phyloP scores from a whole-genome alignment of 2,888 invertebrate species.

The Rhagium mordax region DNA sequence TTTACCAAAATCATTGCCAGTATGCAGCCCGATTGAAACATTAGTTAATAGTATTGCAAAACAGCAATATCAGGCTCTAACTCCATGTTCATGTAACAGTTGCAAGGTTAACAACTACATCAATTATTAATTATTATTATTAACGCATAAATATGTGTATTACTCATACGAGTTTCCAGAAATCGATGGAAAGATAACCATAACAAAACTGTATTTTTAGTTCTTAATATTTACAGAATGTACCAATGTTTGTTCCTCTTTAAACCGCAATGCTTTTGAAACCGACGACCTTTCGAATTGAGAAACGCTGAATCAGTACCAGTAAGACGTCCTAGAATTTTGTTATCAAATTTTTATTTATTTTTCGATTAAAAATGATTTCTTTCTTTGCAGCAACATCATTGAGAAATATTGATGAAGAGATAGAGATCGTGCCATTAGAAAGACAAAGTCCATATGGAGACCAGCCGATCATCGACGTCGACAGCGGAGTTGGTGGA shows the following conservation, averaged over 20 bases:
- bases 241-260: neutral
- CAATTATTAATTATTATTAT: neutral
- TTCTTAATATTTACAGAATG: neutral
- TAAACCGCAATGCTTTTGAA: neutral
- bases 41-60: too few species aligned
- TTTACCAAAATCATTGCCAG: too few species aligned
- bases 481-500: conserved; percentile 48
- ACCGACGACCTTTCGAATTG: neutral
- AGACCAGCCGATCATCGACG: conserved; percentile 60
- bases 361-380: neutral
- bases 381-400: conserved; percentile 44
- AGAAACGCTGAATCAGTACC: neutral
- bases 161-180: neutral
- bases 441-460: conserved; percentile 46
- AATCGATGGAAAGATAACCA: neutral
- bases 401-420: conserved; percentile 44
- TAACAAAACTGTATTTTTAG: neutral
- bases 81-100: neutral
- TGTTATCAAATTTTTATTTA: neutral
- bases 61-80: too few species aligned
- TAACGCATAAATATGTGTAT: neutral
- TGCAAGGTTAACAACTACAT: neutral
- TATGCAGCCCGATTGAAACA: too few species aligned
- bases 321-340: neutral
- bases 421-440: conserved; percentile 52